A percentile compares a stretch with the other conserved stretches of the same genome.
Evolutionary conservation across 2,797 vertebrate genomes (phyloP).

Genomic region (Esox lucius): DNA sequence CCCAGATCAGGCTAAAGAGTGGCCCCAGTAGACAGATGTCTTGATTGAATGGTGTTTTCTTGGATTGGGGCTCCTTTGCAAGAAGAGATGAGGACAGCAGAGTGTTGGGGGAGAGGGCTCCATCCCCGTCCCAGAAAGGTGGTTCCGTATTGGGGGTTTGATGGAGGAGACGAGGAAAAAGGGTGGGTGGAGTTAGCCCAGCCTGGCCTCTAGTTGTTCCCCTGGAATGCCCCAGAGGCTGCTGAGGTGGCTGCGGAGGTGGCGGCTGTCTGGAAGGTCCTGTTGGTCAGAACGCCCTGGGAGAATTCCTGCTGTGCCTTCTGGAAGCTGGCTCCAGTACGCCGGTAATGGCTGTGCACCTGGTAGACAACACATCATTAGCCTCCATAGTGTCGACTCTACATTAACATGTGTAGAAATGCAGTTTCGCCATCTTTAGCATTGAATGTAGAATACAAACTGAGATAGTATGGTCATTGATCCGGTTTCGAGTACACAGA

Average conservation of each 20-base stretch:
- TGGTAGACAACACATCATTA: slow-evolving; percentile 58
- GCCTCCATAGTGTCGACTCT: neutral
- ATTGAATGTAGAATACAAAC: neutral
- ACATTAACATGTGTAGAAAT: neutral
- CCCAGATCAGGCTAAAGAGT: slow-evolving; percentile 3
- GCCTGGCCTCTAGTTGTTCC: slow-evolving; percentile 61
- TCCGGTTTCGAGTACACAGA: too few species aligned
- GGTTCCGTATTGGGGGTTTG: neutral
- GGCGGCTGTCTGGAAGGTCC: slow-evolving; percentile 82
- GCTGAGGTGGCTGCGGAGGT: slow-evolving; percentile 76
- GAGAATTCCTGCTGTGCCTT: slow-evolving; percentile 97
- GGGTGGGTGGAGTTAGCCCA: slow-evolving; percentile 29
- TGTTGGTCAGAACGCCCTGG: slow-evolving; percentile 89
- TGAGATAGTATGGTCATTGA: neutral
- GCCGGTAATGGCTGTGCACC: slow-evolving; percentile 92
- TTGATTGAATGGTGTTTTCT: neutral
- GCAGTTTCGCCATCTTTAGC: neutral
- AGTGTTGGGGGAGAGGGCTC: neutral
- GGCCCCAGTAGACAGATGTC: neutral
- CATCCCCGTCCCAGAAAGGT: neutral
- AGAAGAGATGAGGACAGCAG: neutral
- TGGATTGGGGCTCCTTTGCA: neutral
- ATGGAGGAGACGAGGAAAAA: too few species aligned
- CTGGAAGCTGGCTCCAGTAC: slow-evolving; percentile 93
- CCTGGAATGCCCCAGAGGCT: slow-evolving; percentile 81